phyloP scores from a whole-genome alignment of 2,113 vertebrate genomes.

The Xerus inauris region DNA sequence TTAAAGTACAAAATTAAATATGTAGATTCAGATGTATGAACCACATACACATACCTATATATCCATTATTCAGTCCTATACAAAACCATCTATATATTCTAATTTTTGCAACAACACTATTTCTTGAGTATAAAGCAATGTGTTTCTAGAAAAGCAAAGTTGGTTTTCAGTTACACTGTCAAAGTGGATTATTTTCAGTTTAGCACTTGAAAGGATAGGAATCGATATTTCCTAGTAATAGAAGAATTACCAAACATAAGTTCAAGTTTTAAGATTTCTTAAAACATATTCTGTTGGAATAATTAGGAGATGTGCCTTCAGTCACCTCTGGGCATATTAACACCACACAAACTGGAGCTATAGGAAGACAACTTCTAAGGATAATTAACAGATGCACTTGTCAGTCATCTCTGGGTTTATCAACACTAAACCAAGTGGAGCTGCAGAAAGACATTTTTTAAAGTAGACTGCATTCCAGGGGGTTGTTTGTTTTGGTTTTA shows the following conservation, averaged over 20 bases:
- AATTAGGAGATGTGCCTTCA: background rate
- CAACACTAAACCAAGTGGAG: background rate
- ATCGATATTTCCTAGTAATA: background rate
- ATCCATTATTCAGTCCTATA: background rate
- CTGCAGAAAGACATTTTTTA: background rate
- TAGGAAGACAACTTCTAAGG: background rate
- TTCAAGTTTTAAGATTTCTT: background rate
- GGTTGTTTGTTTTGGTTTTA: background rate
- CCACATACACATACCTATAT: background rate
- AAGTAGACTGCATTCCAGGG: background rate
- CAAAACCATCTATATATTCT: background rate
- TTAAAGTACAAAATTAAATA: conserved; percentile 67
- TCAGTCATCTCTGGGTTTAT: background rate
- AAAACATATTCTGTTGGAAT: background rate
- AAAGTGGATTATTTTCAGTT: conserved; percentile 1
- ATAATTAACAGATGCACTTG: background rate
- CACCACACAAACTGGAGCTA: no score
- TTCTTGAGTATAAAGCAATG: background rate
- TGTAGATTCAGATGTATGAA: background rate
- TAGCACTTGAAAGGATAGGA: conserved; percentile 4
- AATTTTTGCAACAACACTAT: background rate
- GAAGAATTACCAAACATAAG: background rate
- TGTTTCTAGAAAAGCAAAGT: background rate
- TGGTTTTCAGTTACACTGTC: conserved; percentile 36
- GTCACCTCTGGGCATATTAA: background rate